Percentiles rank a stretch among this genome's conserved stretches.
Conservation (phyloP, 2,113 vertebrate species). For the Microcebus ravelobensis region DNA sequence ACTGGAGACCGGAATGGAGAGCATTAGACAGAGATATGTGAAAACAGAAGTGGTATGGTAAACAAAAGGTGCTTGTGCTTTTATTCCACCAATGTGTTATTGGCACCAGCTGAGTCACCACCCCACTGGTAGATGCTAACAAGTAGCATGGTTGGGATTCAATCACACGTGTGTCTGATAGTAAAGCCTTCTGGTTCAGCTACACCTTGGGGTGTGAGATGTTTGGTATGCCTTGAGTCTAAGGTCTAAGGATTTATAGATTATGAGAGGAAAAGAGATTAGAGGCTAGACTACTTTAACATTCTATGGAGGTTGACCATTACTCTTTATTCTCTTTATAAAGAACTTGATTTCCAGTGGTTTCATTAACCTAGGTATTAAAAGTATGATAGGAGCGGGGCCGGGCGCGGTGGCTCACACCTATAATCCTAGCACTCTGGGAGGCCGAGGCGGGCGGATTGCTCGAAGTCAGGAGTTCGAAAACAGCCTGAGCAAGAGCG, state of each 20-base stretch:
- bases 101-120: background rate
- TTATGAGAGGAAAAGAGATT: background rate
- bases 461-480: too few relatives aligned
- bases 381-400: background rate
- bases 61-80: background rate
- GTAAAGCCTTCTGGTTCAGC: background rate
- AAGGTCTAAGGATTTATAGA: background rate
- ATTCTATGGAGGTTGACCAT: background rate
- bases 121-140: background rate
- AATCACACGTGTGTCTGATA: background rate
- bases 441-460: too few relatives aligned
- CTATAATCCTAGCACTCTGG: too few relatives aligned
- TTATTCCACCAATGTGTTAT: background rate
- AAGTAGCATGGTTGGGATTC: background rate
- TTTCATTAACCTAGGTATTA: background rate
- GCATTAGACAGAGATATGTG: background rate
- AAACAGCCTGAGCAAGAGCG: too few relatives aligned
- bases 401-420: too few relatives aligned
- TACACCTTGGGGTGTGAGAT: background rate
- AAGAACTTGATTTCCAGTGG: background rate
- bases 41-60: background rate
- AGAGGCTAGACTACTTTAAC: background rate
- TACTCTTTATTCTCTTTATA: background rate
- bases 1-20: background rate
- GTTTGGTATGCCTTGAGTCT: background rate